These are phyloP conservation scores for Elaphurus davidianus DNA, from an alignment of 2,113 vertebrate genomes.

Conservation along the genomic window DNA sequence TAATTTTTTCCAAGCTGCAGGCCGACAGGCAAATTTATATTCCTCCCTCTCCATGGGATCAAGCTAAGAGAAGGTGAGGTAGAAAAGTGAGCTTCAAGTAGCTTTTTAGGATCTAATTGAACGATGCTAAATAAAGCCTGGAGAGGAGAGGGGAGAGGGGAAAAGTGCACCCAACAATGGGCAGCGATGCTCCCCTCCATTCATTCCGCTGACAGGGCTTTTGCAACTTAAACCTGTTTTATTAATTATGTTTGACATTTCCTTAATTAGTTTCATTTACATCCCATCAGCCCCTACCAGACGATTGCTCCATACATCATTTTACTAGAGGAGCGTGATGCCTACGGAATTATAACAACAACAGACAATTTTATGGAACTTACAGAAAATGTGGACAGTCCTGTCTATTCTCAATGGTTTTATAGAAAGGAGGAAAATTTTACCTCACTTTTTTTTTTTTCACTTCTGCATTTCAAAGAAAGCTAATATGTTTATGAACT, in stretches of 20 bases:
- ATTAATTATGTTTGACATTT: constrained; percentile 89
- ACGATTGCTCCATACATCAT: constrained; percentile 92
- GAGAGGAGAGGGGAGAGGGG: constrained; percentile 62
- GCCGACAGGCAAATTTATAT: constrained; percentile 95
- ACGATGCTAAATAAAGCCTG: constrained; percentile 78
- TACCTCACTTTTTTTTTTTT: background rate
- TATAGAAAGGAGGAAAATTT: background rate
- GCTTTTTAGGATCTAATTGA: constrained; percentile 89
- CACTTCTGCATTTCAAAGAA: background rate
- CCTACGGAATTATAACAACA: constrained; percentile 83
- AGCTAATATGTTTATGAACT: background rate
- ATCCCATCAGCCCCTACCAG: constrained; percentile 91
- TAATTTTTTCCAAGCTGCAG: constrained; percentile 93
- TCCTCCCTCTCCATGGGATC: constrained; percentile 86
- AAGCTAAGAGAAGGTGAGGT: constrained; percentile 83
- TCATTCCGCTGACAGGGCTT: constrained; percentile 88
- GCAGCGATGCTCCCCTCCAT: constrained; percentile 83
- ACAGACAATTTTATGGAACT: constrained; percentile 47
- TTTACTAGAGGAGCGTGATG: constrained; percentile 81
- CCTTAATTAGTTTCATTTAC: constrained; percentile 89
- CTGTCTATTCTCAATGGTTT: constrained; percentile 50
- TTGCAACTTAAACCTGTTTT: constrained; percentile 88
- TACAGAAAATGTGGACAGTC: constrained; percentile 61
- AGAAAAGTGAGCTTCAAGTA: constrained; percentile 76
- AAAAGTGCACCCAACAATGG: constrained; percentile 76